These are phyloP conservation scores for Cynodonichthys magdalenae DNA, from an alignment of 2,797 vertebrate genomes.

Conservation along the genomic window DNA sequence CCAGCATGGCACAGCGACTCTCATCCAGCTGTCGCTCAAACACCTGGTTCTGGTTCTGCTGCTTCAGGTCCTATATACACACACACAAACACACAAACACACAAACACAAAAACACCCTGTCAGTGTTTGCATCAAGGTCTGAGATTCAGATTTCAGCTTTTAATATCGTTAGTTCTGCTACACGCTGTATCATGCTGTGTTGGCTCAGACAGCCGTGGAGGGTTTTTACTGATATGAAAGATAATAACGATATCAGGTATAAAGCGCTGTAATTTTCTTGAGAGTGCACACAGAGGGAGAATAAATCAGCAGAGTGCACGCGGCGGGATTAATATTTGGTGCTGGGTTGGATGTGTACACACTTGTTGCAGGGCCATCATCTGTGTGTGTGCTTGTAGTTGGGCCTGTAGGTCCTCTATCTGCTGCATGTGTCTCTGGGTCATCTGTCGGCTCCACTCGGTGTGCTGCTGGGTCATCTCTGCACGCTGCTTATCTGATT, in stretches of 20 bases:
- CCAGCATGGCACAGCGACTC: conserved; percentile 80
- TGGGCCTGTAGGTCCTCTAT: conserved; percentile 87
- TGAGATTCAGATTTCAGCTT: conserved; percentile 11
- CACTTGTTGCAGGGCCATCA: conserved; percentile 86
- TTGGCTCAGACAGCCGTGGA: conserved; percentile 6
- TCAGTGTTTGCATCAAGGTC: neutral
- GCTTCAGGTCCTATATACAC: conserved; percentile 77
- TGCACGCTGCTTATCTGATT: conserved; percentile 85
- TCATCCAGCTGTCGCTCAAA: conserved; percentile 83
- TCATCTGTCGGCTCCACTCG: conserved; percentile 84
- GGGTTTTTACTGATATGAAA: conserved; percentile 13
- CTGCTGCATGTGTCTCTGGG: conserved; percentile 90
- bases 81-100: conserved; percentile 18
- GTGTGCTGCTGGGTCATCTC: conserved; percentile 89
- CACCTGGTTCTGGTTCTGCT: conserved; percentile 84
- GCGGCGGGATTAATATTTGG: neutral
- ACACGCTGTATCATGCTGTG: neutral
- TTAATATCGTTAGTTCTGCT: conserved; percentile 2
- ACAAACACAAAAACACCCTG: neutral
- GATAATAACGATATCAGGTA: conserved; percentile 17
- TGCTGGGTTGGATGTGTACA: conserved; percentile 1
- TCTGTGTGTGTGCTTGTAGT: conserved; percentile 81
- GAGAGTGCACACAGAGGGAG: neutral
- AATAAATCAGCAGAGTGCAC: neutral
- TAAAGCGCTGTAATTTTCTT: conserved; percentile 18